These are phyloP conservation scores for Catagonus wagneri DNA, from an alignment of 2,113 vertebrate genomes.

Conservation along the genomic window DNA sequence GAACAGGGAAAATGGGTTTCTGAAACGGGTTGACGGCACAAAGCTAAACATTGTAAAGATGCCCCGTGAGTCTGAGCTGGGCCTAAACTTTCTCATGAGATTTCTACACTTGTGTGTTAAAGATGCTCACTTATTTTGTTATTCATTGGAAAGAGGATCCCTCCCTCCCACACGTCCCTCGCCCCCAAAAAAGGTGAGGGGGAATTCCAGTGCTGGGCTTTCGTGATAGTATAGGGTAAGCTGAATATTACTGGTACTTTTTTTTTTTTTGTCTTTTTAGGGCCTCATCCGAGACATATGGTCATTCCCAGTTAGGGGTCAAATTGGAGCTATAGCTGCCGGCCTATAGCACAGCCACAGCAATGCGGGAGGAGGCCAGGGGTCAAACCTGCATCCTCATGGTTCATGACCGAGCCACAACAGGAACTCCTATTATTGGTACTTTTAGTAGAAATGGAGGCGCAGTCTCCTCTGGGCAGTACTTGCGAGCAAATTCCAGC, in stretches of 20 bases:
- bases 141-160: not conserved
- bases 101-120: conserved; percentile 9
- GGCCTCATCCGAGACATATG: too few species aligned
- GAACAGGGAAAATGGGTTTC: conserved; percentile 48
- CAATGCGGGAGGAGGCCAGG: not conserved
- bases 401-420: not conserved
- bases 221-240: not conserved
- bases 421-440: not conserved
- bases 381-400: not conserved
- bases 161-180: fast-evolving
- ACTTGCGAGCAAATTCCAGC: not conserved
- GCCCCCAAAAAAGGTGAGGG: not conserved
- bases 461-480: not conserved
- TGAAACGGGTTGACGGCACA: conserved; percentile 18
- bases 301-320: too few species aligned
- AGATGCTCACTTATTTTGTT: conserved; percentile 29
- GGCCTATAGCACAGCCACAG: too few species aligned
- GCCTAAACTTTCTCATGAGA: not conserved
- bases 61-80: not conserved
- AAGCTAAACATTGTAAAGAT: not conserved
- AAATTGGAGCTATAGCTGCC: too few species aligned
- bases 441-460: conserved; percentile 25
- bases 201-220: not conserved
- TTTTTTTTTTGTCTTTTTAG: not conserved
- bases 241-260: not conserved